Evolutionary conservation across 2,113 vertebrate species (phyloP).

Genomic region (Mugil cephalus): DNA sequence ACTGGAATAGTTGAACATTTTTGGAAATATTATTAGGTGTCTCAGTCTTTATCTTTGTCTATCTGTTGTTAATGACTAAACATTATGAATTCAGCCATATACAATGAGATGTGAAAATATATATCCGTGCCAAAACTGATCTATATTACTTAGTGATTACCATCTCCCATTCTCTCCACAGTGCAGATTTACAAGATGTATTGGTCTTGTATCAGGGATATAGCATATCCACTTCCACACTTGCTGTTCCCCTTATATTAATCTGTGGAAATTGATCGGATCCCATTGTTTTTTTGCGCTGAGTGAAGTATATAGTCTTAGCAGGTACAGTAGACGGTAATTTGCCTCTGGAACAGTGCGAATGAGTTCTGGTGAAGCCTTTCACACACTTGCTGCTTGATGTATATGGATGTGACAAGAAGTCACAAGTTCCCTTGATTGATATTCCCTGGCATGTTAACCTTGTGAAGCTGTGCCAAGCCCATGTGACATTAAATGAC

Average conservation of each 20-base stretch:
- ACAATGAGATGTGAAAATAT: background rate
- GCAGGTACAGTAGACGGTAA: constrained; percentile 46
- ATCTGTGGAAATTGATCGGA: constrained; percentile 55
- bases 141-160: constrained; percentile 59
- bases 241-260: constrained; percentile 58
- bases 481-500: constrained; percentile 71
- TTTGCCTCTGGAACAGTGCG: constrained; percentile 48
- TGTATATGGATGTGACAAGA: constrained; percentile 68
- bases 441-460: constrained; percentile 75
- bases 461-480: constrained; percentile 68
- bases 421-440: constrained; percentile 68
- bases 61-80: background rate
- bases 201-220: constrained; percentile 51
- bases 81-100: too few relatives aligned
- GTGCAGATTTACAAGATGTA: constrained; percentile 56
- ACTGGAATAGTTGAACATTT: too few relatives aligned
- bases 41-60: background rate
- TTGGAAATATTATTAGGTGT: too few relatives aligned
- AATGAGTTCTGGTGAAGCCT: constrained; percentile 39
- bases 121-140: constrained; percentile 10
- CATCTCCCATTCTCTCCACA: constrained; percentile 36
- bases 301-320: constrained; percentile 56
- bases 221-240: constrained; percentile 59
- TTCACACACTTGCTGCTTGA: constrained; percentile 54
- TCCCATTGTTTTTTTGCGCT: constrained; percentile 38